Conservation (phyloP, 2,113 vertebrate genomes). For the Odocoileus virginianus region DNA sequence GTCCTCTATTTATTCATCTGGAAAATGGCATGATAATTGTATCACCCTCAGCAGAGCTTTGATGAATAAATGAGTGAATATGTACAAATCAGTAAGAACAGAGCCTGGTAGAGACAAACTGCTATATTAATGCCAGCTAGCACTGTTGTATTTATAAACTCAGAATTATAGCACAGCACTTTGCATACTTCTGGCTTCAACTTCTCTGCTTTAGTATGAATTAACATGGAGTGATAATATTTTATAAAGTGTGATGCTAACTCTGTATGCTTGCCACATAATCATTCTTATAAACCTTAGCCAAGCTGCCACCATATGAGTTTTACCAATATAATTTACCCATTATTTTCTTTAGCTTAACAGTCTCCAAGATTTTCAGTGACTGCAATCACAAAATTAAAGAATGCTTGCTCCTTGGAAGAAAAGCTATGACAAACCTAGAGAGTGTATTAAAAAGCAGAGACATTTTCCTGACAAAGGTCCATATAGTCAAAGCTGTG, state of each 20-base stretch:
- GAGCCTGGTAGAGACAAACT: background rate
- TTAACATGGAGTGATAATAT: background rate
- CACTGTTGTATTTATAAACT: background rate
- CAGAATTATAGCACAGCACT: background rate
- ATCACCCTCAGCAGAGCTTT: background rate
- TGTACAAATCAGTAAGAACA: background rate
- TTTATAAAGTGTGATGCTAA: background rate
- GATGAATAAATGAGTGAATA: background rate
- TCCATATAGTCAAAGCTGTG: background rate
- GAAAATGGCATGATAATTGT: background rate
- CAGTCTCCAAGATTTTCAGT: background rate
- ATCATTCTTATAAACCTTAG: background rate
- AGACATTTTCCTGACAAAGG: background rate
- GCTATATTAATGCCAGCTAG: background rate
- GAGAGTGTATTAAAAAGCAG: background rate
- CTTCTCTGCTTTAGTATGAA: background rate
- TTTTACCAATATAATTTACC: background rate
- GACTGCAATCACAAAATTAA: background rate
- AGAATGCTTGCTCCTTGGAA: background rate
- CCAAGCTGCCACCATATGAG: background rate
- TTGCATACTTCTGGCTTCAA: background rate
- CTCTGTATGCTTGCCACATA: background rate
- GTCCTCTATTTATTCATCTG: background rate
- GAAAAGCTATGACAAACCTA: background rate
- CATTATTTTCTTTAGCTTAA: background rate